Evolutionary conservation across 2,113 vertebrate species (phyloP).

Genomic region (Steatornis caripensis): DNA sequence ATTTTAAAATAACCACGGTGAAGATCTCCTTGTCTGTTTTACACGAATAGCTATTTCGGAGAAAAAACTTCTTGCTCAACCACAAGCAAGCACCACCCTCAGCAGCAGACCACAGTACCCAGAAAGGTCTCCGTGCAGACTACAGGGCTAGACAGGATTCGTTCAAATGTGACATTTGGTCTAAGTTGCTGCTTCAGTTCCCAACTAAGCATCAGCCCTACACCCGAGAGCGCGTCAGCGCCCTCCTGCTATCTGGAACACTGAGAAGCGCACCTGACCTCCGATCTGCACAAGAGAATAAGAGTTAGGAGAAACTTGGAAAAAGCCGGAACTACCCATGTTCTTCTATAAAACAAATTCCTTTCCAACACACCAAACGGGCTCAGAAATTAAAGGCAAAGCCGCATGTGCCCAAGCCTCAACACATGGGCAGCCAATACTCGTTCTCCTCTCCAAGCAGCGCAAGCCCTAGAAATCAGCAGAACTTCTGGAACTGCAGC

Average conservation of each 20-base stretch:
- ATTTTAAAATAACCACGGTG: background rate
- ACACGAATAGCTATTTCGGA: background rate
- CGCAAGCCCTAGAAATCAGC: background rate
- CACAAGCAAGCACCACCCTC: background rate
- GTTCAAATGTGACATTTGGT: accelerated
- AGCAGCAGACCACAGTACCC: background rate
- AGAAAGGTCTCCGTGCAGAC: background rate
- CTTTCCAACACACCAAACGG: background rate
- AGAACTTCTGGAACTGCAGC: background rate
- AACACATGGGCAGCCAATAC: accelerated
- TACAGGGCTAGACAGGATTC: accelerated
- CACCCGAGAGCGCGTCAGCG: background rate
- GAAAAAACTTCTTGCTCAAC: background rate
- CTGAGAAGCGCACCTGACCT: background rate
- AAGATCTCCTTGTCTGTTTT: background rate
- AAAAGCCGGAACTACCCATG: accelerated
- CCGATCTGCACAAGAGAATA: background rate
- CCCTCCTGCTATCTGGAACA: background rate
- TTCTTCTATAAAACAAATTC: background rate
- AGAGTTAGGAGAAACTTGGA: background rate
- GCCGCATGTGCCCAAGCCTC: background rate
- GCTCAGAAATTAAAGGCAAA: background rate
- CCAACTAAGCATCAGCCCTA: background rate
- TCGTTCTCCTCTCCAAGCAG: background rate
- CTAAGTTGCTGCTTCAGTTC: background rate